These are phyloP conservation scores for Sympetrum striolatum DNA, from an alignment of 2,888 invertebrate species.

Conservation along the genomic window DNA sequence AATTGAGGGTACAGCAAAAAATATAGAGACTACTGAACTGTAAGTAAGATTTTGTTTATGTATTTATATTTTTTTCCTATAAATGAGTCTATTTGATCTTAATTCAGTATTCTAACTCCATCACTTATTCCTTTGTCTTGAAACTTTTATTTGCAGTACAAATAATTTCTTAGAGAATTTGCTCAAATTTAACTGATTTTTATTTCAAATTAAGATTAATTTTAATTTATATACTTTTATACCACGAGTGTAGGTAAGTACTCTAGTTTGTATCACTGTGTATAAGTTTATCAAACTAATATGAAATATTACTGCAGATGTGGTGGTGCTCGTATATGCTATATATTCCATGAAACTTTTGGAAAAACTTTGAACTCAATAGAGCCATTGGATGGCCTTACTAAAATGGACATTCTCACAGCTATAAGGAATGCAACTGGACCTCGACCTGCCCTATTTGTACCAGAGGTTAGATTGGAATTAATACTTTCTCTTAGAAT, in stretches of 20 bases:
- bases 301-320: slow-evolving; percentile 64
- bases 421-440: slow-evolving; percentile 99
- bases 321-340: slow-evolving; percentile 99
- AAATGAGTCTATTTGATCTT: too few relatives aligned
- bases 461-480: slow-evolving; percentile 70
- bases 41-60: slow-evolving; percentile 54
- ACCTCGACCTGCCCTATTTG: slow-evolving; percentile 87
- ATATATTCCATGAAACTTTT: slow-evolving; percentile 99
- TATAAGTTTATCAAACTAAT: too few relatives aligned
- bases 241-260: not conserved
- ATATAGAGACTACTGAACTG: slow-evolving; percentile 97
- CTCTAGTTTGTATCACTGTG: too few relatives aligned
- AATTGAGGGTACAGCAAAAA: slow-evolving; percentile 96
- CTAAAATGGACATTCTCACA: slow-evolving; percentile 95
- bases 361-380: slow-evolving; percentile 93
- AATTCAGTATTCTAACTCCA: not conserved
- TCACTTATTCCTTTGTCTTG: not conserved
- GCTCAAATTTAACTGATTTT: too few relatives aligned
- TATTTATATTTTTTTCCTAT: too few relatives aligned
- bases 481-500: not conserved
- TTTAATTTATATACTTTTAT: not conserved
- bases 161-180: too few relatives aligned
- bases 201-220: too few relatives aligned
- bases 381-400: slow-evolving; percentile 90
- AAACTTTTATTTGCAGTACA: too few relatives aligned